A percentile compares a stretch with the other conserved stretches of the same genome.
Evolutionary conservation across 2,113 vertebrate genomes (phyloP).

Genomic region (Taxidea taxus): DNA sequence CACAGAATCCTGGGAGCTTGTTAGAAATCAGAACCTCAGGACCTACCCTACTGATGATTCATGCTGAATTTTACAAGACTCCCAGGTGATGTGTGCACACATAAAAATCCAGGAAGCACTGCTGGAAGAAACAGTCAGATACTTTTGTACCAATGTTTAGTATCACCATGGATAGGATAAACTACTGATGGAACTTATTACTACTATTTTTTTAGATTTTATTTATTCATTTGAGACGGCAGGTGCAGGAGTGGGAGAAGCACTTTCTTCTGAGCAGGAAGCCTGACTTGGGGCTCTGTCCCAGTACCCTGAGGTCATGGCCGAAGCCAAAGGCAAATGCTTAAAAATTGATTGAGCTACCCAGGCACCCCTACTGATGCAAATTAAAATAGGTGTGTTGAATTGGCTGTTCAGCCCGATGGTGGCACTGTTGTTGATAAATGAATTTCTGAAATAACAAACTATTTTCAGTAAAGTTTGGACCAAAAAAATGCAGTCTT

Average conservation of each 20-base stretch:
- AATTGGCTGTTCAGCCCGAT: neutral
- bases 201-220: too few relatives aligned
- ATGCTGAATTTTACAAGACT: constrained; percentile 23
- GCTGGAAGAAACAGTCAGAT: neutral
- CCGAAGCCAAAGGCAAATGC: neutral
- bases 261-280: too few relatives aligned
- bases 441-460: neutral
- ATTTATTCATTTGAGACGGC: neutral
- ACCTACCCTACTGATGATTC: neutral
- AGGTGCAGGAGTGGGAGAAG: neutral
- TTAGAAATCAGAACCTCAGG: neutral
- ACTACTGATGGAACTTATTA: neutral
- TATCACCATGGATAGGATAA: neutral
- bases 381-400: neutral
- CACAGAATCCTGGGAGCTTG: neutral
- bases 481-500: neutral
- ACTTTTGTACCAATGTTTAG: neutral
- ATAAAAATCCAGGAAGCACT: neutral
- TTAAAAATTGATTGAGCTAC: neutral
- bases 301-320: neutral
- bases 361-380: neutral
- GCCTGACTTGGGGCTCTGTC: too few relatives aligned
- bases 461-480: neutral
- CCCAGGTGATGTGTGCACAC: neutral
- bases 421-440: neutral